Base-by-base conservation (phyloP, 2,113 vertebrate genomes). In the Nothobranchius furzeri region DNA sequence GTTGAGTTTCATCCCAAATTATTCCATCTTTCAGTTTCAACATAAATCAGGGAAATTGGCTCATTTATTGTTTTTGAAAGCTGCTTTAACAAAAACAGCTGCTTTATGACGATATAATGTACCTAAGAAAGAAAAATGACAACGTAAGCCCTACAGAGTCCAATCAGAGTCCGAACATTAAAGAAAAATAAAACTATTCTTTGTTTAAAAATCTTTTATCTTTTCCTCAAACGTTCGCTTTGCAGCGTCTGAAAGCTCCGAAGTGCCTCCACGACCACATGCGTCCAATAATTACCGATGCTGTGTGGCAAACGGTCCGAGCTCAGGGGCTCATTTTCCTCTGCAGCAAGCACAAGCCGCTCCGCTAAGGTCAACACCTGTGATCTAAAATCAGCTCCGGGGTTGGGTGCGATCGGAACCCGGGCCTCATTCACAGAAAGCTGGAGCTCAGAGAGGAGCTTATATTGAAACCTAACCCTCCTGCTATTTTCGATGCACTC, bases 351-450 rank as follows among this genome's bases (percentile, higher is more conserved):
- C 90, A 89, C 76, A 89, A 91, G 86, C 83, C 75, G 70, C 79
- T 82, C 77, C 88, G 76, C 88, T 90, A 91, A 93, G 91, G 92
- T 93, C 92, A 94, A 91, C 92, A 94, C 93, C 92, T 94, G 93
- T 92, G 93, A 87, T 93, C 91, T 93, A 93, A 93, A 94, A 93
- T 83, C 81, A 89, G 92, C 82, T 20, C 59, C 7, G 73, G 90
- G 86, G 85, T 76, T 86, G 88, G 87, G 86, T 85, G 90, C 79
- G 90, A 91, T 84, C 87, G 89, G 91, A 93, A 89, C 90, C 86
- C 75, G 54, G 84, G 86, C 90, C 90, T 90, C 90, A 90, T 93
- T 93, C 93, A 93, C 90, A 93, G 92, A 92, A 91, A 92, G 90
- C 89, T 88, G 70, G 25, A 83, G 91, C 90, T 90, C 88, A 85